Percentiles rank a stretch among this genome's conserved stretches.
Conservation (phyloP, 2,797 vertebrate genomes). For the Phoxinus dragarum region DNA sequence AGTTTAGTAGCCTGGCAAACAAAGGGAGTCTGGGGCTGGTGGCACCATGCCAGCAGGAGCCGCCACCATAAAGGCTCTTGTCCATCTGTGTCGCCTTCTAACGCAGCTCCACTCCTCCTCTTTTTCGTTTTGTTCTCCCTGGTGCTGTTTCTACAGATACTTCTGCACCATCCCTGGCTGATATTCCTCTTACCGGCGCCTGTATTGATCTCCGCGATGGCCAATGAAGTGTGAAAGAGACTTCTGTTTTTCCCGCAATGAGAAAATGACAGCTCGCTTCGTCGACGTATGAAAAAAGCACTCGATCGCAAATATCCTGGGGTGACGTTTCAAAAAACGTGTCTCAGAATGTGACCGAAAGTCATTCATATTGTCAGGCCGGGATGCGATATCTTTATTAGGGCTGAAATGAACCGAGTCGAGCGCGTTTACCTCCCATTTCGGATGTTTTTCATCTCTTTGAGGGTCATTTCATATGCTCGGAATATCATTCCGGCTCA, state of each 20-base stretch:
- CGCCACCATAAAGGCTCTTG: constrained; percentile 80
- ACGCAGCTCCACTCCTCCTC: constrained; percentile 39
- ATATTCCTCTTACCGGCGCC: constrained; percentile 56
- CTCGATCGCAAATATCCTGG: constrained; percentile 37
- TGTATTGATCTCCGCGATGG: constrained; percentile 65
- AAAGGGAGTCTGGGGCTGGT: constrained; percentile 82
- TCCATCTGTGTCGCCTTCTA: constrained; percentile 80
- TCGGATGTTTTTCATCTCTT: constrained; percentile 27
- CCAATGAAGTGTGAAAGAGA: constrained; percentile 63
- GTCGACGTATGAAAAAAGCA: constrained; percentile 4
- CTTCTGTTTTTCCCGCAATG: constrained; percentile 27
- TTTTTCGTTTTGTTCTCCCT: constrained; percentile 37
- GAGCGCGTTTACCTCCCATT: constrained; percentile 30
- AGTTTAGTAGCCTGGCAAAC: constrained; percentile 85
- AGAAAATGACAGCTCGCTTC: constrained; percentile 42
- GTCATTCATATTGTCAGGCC: constrained; percentile 40
- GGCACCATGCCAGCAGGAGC: constrained; percentile 83
- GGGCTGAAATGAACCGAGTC: constrained; percentile 34
- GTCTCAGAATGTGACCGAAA: constrained; percentile 39
- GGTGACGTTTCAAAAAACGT: constrained; percentile 29
- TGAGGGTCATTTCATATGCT: constrained; percentile 43
- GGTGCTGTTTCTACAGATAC: constrained; percentile 57
- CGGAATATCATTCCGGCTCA: constrained; percentile 38
- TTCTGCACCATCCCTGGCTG: constrained; percentile 58
- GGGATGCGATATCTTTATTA: constrained; percentile 35